A percentile compares a stretch with the other conserved stretches of the same genome.
Conservation (phyloP, 2,888 invertebrate species). For the Timandra comae region DNA sequence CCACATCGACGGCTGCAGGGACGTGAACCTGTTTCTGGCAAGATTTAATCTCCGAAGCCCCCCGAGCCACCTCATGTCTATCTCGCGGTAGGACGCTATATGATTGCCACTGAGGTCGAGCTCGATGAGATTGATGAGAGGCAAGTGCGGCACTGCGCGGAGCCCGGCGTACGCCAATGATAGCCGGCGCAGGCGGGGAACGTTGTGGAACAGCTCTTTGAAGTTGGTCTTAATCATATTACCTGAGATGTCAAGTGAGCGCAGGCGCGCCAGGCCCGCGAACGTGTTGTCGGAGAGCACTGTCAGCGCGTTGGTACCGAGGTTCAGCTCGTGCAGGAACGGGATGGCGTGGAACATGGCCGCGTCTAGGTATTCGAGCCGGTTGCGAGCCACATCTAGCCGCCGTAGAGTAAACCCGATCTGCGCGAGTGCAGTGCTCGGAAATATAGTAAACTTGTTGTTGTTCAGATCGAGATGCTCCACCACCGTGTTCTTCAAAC, state of each 20-base stretch:
- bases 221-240: slow-evolving; percentile 87
- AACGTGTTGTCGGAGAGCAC: slow-evolving; percentile 90
- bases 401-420: slow-evolving; percentile 84
- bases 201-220: slow-evolving; percentile 86
- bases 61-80: slow-evolving; percentile 79
- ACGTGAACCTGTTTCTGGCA: slow-evolving; percentile 81
- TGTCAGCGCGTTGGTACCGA: slow-evolving; percentile 84
- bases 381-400: slow-evolving; percentile 84
- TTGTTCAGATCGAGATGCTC: slow-evolving; percentile 85
- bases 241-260: slow-evolving; percentile 83
- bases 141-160: slow-evolving; percentile 80
- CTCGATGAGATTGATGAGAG: slow-evolving; percentile 79
- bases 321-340: slow-evolving; percentile 82
- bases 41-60: slow-evolving; percentile 81
- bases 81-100: slow-evolving; percentile 79
- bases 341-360: slow-evolving; percentile 83
- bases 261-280: slow-evolving; percentile 81
- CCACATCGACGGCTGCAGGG: slow-evolving; percentile 82
- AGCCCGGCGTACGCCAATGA: slow-evolving; percentile 83
- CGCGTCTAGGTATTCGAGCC: slow-evolving; percentile 87
- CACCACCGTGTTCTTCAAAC: slow-evolving; percentile 83
- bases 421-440: slow-evolving; percentile 82
- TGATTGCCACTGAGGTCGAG: slow-evolving; percentile 85
- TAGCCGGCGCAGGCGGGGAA: slow-evolving; percentile 82
- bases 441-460: slow-evolving; percentile 83